A percentile compares a stretch with the other conserved stretches of the same genome.
Conservation (phyloP, 2,113 vertebrate species). For the Litocranius walleri region DNA sequence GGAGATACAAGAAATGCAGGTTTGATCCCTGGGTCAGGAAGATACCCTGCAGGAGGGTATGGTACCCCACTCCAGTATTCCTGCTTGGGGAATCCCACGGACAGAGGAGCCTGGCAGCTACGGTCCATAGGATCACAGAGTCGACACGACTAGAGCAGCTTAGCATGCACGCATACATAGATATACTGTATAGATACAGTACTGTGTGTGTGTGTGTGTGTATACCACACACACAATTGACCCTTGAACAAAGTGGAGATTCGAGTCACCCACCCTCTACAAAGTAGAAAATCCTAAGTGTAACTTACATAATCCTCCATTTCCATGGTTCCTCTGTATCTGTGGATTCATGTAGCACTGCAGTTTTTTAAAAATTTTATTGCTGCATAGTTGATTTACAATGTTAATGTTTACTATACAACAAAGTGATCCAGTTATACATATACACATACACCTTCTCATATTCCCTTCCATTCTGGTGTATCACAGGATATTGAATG, state of each 20-base stretch:
- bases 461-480: neutral
- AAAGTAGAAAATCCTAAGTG: neutral
- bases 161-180: neutral
- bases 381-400: neutral
- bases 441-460: neutral
- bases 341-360: neutral
- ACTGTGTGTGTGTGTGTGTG: neutral
- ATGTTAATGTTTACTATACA: neutral
- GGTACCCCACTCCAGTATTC: neutral
- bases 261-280: neutral
- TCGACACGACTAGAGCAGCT: neutral
- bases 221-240: neutral
- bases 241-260: neutral
- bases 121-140: neutral
- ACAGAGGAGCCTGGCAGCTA: neutral
- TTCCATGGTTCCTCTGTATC: neutral
- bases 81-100: neutral
- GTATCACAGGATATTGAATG: neutral
- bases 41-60: neutral
- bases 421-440: neutral
- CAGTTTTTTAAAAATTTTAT: neutral
- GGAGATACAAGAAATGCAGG: neutral
- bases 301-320: neutral
- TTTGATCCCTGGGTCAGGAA: neutral
- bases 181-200: neutral